Evolutionary conservation across 2,113 vertebrate genomes (phyloP), one percentile per base, ranked within the genome.

Genomic region (Mungos mungo): DNA sequence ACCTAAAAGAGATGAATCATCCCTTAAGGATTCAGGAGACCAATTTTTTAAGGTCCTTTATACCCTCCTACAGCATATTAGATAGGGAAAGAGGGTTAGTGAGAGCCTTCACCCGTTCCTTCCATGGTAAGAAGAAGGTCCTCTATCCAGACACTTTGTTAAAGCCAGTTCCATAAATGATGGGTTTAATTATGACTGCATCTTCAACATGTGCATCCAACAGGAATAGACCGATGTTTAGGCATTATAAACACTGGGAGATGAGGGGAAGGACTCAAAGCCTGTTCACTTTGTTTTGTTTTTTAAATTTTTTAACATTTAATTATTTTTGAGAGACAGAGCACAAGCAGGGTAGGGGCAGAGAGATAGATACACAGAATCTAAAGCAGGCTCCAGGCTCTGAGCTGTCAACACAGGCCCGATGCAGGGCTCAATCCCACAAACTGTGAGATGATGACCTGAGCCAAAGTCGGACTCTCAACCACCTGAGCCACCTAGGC

Each of bases 1-100:
- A 87, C 79, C 95, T 76, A 94, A 95, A 96, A 93, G 96, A 97
- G 33, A 66, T 66, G 95, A 94, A 72, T 97, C 85, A 96, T 97
- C 60, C 47, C 81, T 96, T 89, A 87, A 97, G 60, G 94, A 88
- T 88, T 95, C 23, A 97, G 66, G 31, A 97, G 96, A 85, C 7
- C 4, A 38, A 63, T 38, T 91, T 96, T 92, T 98, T n/a, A 21
- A 82, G 38, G 47, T 90, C 87, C 11, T 86, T 89, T 87, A 85
- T 6, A 12, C 27, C 72, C 25, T 77, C 69, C 45, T 76, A 95
- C 79, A 71, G 31, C 57, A 63, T 60, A 90, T 21, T 76, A 95
- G 57, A 79, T 19, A 77, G 47, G 31, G 57, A 93, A 81, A 88
- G 66, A 95, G 29, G 72, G 27, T 65, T 76, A 86, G 63, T 15